phyloP scores from a whole-genome alignment of 2,113 vertebrate genomes.

The Labeo catla region DNA sequence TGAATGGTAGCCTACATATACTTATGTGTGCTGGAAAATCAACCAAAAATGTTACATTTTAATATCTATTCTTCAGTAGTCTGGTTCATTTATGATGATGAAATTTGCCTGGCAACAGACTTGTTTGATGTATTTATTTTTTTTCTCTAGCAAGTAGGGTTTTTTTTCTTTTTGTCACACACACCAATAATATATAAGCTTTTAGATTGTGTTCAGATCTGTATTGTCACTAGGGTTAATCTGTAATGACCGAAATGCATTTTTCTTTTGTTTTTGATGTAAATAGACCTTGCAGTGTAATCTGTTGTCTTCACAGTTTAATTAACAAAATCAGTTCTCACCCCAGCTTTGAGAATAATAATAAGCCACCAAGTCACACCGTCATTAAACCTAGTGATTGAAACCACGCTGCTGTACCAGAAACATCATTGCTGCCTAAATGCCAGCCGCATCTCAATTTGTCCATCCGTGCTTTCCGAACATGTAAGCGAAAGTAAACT shows the following conservation, averaged over 20 bases:
- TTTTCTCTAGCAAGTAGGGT: no score
- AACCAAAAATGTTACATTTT: not conserved
- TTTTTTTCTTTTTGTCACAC: not conserved
- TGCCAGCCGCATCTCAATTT: not conserved
- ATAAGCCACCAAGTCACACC: not conserved
- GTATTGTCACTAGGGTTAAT: not conserved
- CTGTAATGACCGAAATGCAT: not conserved
- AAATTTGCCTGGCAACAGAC: not conserved
- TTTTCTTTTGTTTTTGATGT: not conserved
- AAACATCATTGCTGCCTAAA: not conserved
- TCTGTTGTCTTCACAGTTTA: not conserved
- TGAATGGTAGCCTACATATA: no score
- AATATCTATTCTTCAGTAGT: not conserved
- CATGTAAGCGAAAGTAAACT: conserved; percentile 16
- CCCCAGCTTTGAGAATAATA: not conserved
- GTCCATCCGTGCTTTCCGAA: not conserved
- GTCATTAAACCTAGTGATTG: not conserved
- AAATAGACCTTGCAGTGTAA: conserved; percentile 4
- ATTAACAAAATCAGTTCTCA: not conserved
- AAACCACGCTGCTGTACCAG: not conserved
- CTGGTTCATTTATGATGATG: not conserved
- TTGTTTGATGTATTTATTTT: not conserved
- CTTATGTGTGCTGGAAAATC: not conserved
- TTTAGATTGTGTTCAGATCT: not conserved
- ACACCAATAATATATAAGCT: not conserved